Evolutionary conservation across 2,888 invertebrate species (phyloP), one percentile per base, ranked within the genome.

Genomic region (Gibbula magus): DNA sequence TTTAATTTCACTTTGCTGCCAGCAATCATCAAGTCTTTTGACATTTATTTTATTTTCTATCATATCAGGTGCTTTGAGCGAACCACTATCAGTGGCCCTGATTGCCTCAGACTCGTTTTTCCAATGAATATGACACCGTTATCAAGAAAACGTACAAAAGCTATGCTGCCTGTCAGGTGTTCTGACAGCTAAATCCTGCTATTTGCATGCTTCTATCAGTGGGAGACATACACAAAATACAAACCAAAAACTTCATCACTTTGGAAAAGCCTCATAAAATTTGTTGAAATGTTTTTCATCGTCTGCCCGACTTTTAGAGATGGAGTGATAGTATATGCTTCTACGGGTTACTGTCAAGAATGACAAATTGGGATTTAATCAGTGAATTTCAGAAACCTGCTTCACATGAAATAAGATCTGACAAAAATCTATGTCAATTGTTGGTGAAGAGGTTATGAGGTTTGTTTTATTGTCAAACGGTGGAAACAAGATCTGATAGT

Each of bases 21-120:
- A 70, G 70, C 32, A 35, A 70, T 70, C 66, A 66, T 66, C 39
- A 70, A n/a, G 70, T 20, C 20, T 70, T 70, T 70, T 70, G 70
- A 70, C 70, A 70, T 70, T 70, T 35, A 70, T 70, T 70, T 70
- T 39, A 70, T 70, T 70, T 70, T 70, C 70, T 70, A 20, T 35
- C 20, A 32, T 70, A 39, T 35, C 32, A 35, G 29, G 20, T 35
- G 70, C 39, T 70, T 16, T 18, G 70, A 39, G 70, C n/a, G 39
- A 39, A 7, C 10, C 29, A 10, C 70, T 70, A 70, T 70, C 32
- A 35, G 70, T 4, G 35, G 16, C 18, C 8, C 32, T 70, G 70
- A 70, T 35, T 18, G 8, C 7, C 25, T 25, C 25, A 29, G 25
- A 29, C 25, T 61, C 25, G 25, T 61, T 45, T 56, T 61, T 61